Percentiles rank a stretch among this genome's conserved stretches.
Evolutionary conservation across 2,113 vertebrate genomes (phyloP).

Genomic region (Oceanodroma tethys): DNA sequence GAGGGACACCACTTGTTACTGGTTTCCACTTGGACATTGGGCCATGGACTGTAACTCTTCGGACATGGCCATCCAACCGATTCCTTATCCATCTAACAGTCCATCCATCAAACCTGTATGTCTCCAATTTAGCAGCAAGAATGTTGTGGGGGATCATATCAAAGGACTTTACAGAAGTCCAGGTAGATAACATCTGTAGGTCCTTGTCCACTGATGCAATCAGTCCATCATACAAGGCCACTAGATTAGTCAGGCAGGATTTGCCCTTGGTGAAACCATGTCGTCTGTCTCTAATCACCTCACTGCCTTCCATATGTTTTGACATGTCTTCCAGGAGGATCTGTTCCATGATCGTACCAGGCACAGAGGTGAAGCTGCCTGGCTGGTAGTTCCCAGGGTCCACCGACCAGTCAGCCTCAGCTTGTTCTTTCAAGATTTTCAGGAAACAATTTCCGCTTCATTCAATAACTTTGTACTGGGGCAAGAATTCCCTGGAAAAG

Average conservation of each 20-base stretch:
- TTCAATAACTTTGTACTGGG: background rate
- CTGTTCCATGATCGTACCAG: background rate
- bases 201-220: background rate
- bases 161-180: background rate
- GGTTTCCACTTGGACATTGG: background rate
- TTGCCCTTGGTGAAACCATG: background rate
- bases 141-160: too few species aligned
- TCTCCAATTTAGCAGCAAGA: background rate
- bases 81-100: background rate
- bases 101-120: background rate
- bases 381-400: background rate
- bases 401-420: background rate
- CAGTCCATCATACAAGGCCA: background rate
- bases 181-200: rapidly evolving
- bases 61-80: background rate
- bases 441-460: background rate
- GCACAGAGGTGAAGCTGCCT: background rate
- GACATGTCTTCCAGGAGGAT: background rate
- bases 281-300: background rate
- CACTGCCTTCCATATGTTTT: background rate
- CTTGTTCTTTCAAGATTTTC: background rate
- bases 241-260: background rate
- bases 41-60: background rate
- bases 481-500: background rate
- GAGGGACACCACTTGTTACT: background rate